Base-by-base conservation (phyloP, 92 coral and sea anemone species). In the Siderastrea siderea region DNA sequence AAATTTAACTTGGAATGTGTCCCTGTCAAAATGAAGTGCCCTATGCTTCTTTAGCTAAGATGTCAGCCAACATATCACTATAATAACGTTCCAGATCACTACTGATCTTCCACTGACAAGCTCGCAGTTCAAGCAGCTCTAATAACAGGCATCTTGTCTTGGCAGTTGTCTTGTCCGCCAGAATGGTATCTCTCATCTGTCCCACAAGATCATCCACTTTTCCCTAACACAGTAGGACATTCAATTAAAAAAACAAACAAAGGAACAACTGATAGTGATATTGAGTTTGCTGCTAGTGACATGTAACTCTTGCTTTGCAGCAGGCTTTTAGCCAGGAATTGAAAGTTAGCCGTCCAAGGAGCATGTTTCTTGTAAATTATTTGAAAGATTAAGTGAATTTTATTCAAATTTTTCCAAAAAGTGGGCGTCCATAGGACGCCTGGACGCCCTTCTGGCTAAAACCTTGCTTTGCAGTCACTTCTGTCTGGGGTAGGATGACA, bases 111-210 rank as follows among this genome's bases (percentile, higher is more conserved):
- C 96, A 93, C 17, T 84, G 84, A 38, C 84, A 75, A 1, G 95
- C 87, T 17, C 75, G 84, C 5, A 95, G 87, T 73, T 97, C 99
- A 71, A 97, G 87, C 8, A 86, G 65, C 85, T 97, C 98, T 54
- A 95, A 51, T 10, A 97, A 89, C 9, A 96, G 71, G 65, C 99
- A 98, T 68, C 98, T 88, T 69, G 96, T 89, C 70, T 88, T 92
- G 52, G 91, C 87, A 38, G 98, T 81, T 4, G 91, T 82, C 62
- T 77, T 75, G 45, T 74, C 78, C 71, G 88, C 90, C 7, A 98
- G 71, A 17, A 98, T 96, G 45, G 90, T 87, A 64, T 87, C 93
- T 49, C 99, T 75, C 47, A 98, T 78, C 48, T 71, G 84, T 16
- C 93, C 64, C 44, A 96, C 62, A 65, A 98, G 91, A 7, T 82